Conservation (phyloP, 2,113 vertebrate genomes). For the Oenanthe melanoleuca region DNA sequence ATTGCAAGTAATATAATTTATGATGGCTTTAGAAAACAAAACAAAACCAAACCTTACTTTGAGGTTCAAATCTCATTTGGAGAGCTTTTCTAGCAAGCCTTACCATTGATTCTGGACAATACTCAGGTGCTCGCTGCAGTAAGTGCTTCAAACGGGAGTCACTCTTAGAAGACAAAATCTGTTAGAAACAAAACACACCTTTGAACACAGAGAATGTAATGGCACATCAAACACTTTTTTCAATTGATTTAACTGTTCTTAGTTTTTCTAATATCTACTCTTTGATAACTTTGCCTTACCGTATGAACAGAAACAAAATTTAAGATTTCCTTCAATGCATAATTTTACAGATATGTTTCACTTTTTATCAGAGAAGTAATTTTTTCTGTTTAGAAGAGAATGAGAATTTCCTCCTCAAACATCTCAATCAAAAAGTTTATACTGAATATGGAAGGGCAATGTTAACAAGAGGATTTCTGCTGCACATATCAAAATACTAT, state of each 20-base stretch:
- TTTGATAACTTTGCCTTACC: background rate
- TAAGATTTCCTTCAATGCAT: background rate
- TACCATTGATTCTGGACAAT: conserved; percentile 92
- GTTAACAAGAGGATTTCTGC: background rate
- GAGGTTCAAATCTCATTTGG: background rate
- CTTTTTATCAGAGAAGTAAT: background rate
- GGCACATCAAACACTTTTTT: background rate
- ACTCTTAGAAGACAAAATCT: conserved; percentile 96
- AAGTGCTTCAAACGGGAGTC: conserved; percentile 94
- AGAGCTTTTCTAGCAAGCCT: conserved; percentile 8
- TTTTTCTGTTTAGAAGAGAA: background rate
- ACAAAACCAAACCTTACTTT: background rate
- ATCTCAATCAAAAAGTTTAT: background rate
- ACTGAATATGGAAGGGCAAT: background rate
- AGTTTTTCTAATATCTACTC: background rate
- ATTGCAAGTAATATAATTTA: background rate
- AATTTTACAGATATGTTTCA: background rate
- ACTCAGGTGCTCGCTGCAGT: conserved; percentile 90
- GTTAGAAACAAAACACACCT: conserved; percentile 32
- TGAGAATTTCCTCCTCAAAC: background rate
- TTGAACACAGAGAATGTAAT: background rate
- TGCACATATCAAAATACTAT: background rate
- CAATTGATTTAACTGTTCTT: background rate
- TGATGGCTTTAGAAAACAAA: background rate
- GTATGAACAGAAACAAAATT: background rate